Evolutionary conservation across 2,113 vertebrate genomes (phyloP), one percentile per base, ranked within the genome.

Genomic region (Nettapus auritus): DNA sequence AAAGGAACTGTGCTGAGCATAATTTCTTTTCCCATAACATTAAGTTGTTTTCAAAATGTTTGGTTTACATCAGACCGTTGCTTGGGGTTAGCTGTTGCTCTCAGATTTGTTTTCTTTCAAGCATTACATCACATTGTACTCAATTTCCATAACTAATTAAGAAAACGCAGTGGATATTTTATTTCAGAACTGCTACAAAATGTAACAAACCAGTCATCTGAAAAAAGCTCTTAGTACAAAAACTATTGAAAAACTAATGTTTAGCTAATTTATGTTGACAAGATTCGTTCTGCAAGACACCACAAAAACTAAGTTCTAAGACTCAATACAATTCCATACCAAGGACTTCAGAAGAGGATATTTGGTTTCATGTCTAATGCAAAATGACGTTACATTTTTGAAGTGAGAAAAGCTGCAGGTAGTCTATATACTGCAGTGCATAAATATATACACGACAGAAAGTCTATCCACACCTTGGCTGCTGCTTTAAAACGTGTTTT

Each of bases 151-250:
- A 83, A 95, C 86, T 79, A 89, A 93, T 88, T 86, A 93, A 20
- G 76, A 83, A 96, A 96, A 96, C 21, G 36, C 66, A 92, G 44
- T 31, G 40, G 77, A 76, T 88, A 78, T 22, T 91, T 81, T 81
- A 81, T 70, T 96, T 93, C 68, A 82, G 86, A 92, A 83, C 17
- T 34, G 62, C 73, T 88, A 82, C 60, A 86, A 76, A 94, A 94
- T 94, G 89, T 88, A 93, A 94, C 66, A 95, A 91, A 71, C 48
- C 64, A 89, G 75, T 94, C 93, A 96, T 87, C 48, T 70, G 64
- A 85, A 91, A 91, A 52, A 94, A 73, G 23, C 57, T 79, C 44
- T 90, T 92, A 89, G 59, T 69, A 91, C 90, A 86, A 94, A 91
- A 70, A 34, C 76, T 68, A 82, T 56, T 90, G 90, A 94, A 95